Conservation (phyloP, 2,888 invertebrate genomes). For the Drosophila suboccidentalis region DNA sequence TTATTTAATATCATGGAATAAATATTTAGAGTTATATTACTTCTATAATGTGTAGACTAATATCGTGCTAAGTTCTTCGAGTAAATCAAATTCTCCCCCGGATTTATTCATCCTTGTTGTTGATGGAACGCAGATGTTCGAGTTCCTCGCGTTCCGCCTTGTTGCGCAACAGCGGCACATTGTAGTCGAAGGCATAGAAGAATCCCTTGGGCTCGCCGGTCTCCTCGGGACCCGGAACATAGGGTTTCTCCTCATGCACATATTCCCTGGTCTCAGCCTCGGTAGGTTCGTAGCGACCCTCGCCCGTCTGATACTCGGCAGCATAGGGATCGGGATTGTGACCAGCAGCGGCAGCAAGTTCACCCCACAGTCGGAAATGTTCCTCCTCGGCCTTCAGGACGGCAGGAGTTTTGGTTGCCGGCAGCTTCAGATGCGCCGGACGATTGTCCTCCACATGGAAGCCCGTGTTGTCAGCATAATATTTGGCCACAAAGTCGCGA, state of each 20-base stretch:
- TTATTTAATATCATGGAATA: slow-evolving; percentile 63
- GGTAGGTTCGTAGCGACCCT: slow-evolving; percentile 78
- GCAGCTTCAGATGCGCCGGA: slow-evolving; percentile 88
- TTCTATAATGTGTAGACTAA: slow-evolving; percentile 41
- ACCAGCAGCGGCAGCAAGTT: slow-evolving; percentile 87
- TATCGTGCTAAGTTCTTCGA: neutral
- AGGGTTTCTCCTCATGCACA: slow-evolving; percentile 82
- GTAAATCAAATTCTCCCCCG: neutral
- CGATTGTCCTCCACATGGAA: slow-evolving; percentile 92
- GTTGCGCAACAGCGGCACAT: slow-evolving; percentile 86
- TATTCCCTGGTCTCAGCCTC: slow-evolving; percentile 81
- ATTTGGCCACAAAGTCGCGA: slow-evolving; percentile 86
- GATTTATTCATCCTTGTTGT: slow-evolving; percentile 78
- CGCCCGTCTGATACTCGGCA: slow-evolving; percentile 78
- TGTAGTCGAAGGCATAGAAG: slow-evolving; percentile 90
- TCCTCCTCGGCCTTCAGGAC: slow-evolving; percentile 90
- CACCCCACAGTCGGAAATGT: slow-evolving; percentile 90
- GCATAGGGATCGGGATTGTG: slow-evolving; percentile 86
- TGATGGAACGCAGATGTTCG: slow-evolving; percentile 79
- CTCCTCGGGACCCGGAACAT: slow-evolving; percentile 86
- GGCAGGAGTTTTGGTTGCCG: slow-evolving; percentile 89
- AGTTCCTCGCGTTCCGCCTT: slow-evolving; percentile 83
- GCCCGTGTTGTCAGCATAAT: slow-evolving; percentile 91
- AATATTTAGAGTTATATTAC: slow-evolving; percentile 65
- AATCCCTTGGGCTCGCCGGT: slow-evolving; percentile 89